Conservation (phyloP, 2,113 vertebrate genomes). For the Polypterus bichir region DNA sequence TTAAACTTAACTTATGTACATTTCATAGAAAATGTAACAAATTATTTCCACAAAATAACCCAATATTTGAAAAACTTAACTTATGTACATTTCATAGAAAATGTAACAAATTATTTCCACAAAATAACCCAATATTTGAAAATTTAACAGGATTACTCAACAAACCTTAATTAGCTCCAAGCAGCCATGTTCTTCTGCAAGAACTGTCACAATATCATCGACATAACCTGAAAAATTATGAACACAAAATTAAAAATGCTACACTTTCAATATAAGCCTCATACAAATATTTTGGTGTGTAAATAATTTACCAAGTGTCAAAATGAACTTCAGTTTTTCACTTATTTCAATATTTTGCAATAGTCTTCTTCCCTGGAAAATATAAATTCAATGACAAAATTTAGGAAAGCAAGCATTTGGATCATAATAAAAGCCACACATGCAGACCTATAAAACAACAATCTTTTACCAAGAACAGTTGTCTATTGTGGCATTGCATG, state of each 20-base stretch:
- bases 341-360: conserved; percentile 82
- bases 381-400: background rate
- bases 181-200: conserved; percentile 92
- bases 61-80: conserved; percentile 2
- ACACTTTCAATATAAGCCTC: background rate
- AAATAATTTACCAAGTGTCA: conserved; percentile 71
- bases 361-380: conserved; percentile 70
- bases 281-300: background rate
- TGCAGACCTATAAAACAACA: too few species aligned
- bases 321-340: conserved; percentile 80
- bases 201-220: conserved; percentile 79
- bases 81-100: too few species aligned
- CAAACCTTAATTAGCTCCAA: conserved; percentile 77
- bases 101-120: too few species aligned
- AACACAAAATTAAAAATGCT: background rate
- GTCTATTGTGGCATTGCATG: too few species aligned
- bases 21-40: too few species aligned
- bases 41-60: background rate
- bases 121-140: conserved; percentile 5
- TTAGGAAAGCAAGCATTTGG: too few species aligned
- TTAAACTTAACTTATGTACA: too few species aligned
- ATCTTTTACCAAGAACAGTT: too few species aligned
- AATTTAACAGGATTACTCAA: conserved; percentile 1
- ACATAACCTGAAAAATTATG: conserved; percentile 62
- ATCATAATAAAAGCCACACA: too few species aligned